Evolutionary conservation across 2,797 vertebrate species (phyloP), one percentile per base, ranked within the genome.

Genomic region (Mus caroli): DNA sequence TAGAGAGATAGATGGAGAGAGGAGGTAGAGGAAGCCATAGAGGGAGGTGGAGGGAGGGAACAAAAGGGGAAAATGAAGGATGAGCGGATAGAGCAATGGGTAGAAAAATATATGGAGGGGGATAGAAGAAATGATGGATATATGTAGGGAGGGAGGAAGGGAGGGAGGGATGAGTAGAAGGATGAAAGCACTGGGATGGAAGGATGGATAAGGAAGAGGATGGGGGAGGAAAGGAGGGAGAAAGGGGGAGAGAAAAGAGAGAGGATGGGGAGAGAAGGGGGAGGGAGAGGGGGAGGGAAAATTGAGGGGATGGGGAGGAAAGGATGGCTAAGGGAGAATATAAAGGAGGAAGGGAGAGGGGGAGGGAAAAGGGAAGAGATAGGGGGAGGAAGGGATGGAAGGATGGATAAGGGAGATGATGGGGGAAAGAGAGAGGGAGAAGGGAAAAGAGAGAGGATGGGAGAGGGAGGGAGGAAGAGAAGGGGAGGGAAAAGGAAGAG

Each of bases 141-240:
- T 28, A 31, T 43, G 37, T 9, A 43, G 24, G 58, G 62, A 83
- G 58, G 26, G 34, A 80, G 3, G 34, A 34, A 43, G 40, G 40
- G 40, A 43, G 40, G 43, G 43, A 54, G 52, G 52, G 37, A 31
- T 60, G 80, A 43, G 15, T 19, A 43, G 56, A 82, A 8, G 37
- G 37, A 20, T 62, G 14, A 31, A 11, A 3, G 26, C 58, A 31
- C 9, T 28, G 15, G 26, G 78, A 24, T 56, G 19, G 31, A 60
- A 60, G 56, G 24, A 43, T 11, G 26, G 15, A 84, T 62, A 46
- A 62, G 15, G 58, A 17, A 31, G 13, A 31, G 37, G 40, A 12
- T 24, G 17, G 4, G 0, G 11, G n/a, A 1, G 54, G 54, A 15
- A 19, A 1, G n/a, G 54, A 31, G 10, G 3, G 46, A 26, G 15